A percentile compares a stretch with the other conserved stretches of the same genome.
These are phyloP conservation scores for Epinephelus fuscoguttatus DNA, from an alignment of 2,113 vertebrate species.

Conservation along the genomic window DNA sequence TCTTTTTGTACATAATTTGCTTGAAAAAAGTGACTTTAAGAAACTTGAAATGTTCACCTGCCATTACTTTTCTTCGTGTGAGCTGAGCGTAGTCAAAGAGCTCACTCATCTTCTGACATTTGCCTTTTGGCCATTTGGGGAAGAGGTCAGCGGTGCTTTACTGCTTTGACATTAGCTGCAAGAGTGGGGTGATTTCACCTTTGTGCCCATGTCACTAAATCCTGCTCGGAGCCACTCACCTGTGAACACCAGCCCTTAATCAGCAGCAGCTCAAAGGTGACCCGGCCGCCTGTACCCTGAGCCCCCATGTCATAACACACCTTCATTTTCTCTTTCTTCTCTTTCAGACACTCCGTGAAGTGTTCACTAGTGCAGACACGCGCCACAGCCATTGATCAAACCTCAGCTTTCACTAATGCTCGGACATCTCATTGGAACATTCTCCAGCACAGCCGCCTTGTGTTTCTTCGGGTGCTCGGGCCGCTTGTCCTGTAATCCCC, in stretches of 20 bases:
- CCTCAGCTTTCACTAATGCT: constrained; percentile 73
- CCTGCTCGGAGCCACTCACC: constrained; percentile 78
- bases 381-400: constrained; percentile 79
- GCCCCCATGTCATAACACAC: constrained; percentile 77
- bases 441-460: constrained; percentile 65
- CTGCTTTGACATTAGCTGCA: constrained; percentile 32
- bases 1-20: constrained; percentile 1
- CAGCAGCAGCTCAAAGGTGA: constrained; percentile 76
- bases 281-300: constrained; percentile 60
- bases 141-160: constrained; percentile 59
- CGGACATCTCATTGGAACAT: constrained; percentile 68
- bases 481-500: constrained; percentile 73
- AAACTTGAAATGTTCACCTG: constrained; percentile 22
- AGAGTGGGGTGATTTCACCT: constrained; percentile 59
- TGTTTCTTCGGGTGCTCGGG: constrained; percentile 58
- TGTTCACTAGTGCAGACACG: constrained; percentile 79
- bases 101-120: constrained; percentile 53
- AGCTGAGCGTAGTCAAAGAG: constrained; percentile 33
- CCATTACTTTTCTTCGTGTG: constrained; percentile 32
- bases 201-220: constrained; percentile 68
- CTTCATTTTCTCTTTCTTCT: constrained; percentile 70
- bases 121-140: constrained; percentile 63
- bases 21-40: not conserved
- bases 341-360: constrained; percentile 53
- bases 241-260: constrained; percentile 75